Evolutionary conservation across 2,888 invertebrate genomes (phyloP).

Genomic region (Folsomia candida): DNA sequence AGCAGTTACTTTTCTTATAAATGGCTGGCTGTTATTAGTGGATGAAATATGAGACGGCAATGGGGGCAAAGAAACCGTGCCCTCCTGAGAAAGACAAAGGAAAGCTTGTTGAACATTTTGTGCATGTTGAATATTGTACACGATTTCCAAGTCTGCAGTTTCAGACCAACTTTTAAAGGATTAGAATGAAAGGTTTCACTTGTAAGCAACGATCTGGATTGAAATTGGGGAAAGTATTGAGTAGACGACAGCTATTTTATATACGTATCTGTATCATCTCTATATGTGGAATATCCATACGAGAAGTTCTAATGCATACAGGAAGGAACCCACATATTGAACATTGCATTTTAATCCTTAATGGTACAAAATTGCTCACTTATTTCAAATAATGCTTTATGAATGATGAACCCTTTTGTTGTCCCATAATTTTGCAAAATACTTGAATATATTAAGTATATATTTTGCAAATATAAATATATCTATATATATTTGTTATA

Average conservation of each 20-base stretch:
- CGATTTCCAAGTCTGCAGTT: not conserved
- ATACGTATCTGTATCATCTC: not conserved
- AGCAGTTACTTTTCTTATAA: not conserved
- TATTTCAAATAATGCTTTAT: too few species aligned
- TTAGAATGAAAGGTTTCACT: slow-evolving; percentile 51
- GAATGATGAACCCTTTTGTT: too few species aligned
- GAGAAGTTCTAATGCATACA: too few species aligned
- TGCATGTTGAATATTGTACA: slow-evolving; percentile 1
- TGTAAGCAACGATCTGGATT: slow-evolving; percentile 41
- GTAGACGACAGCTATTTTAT: not conserved
- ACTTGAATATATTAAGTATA: too few species aligned
- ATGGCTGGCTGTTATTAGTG: not conserved
- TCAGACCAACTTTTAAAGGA: slow-evolving; percentile 44
- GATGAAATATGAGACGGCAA: not conserved
- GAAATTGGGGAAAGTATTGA: slow-evolving; percentile 12
- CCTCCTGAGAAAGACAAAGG: slow-evolving; percentile 11
- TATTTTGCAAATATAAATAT: too few species aligned
- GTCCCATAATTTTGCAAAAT: too few species aligned
- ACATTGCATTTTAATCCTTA: too few species aligned
- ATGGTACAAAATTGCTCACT: too few species aligned
- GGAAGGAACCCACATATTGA: too few species aligned
- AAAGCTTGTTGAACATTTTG: slow-evolving; percentile 19
- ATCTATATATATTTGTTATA: too few species aligned
- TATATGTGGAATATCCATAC: too few species aligned
- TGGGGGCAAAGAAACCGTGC: not conserved